Evolutionary conservation across 2,113 vertebrate species (phyloP).

Genomic region (Mormoops blainvillei): DNA sequence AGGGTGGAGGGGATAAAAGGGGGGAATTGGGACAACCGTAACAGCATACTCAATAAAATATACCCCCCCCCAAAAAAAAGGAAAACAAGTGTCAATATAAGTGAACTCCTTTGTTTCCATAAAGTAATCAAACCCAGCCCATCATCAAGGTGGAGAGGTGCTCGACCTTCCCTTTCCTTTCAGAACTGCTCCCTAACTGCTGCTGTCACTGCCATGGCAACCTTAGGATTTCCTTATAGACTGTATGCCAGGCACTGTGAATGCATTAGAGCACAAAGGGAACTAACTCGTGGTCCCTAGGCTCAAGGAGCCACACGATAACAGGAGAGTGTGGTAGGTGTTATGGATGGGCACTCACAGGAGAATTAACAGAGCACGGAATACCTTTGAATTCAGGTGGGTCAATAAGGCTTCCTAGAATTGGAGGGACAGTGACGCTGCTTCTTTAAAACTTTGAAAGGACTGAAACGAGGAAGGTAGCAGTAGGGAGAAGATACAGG

Average conservation of each 20-base stretch:
- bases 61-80: no score
- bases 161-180: neutral
- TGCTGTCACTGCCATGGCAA: neutral
- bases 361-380: neutral
- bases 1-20: no score
- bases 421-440: neutral
- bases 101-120: neutral
- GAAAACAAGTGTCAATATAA: neutral
- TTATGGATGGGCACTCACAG: neutral
- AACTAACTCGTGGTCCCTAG: neutral
- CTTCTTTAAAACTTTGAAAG: neutral
- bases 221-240: neutral
- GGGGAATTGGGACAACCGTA: no score
- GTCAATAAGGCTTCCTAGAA: neutral
- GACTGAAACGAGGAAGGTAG: neutral
- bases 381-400: neutral
- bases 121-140: neutral
- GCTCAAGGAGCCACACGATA: neutral
- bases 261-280: neutral
- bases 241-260: neutral
- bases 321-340: neutral
- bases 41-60: no score
- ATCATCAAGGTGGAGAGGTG: neutral
- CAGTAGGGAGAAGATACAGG: neutral
- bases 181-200: neutral